Conservation (phyloP, 2,888 invertebrate species). For the Piscicola geometra region DNA sequence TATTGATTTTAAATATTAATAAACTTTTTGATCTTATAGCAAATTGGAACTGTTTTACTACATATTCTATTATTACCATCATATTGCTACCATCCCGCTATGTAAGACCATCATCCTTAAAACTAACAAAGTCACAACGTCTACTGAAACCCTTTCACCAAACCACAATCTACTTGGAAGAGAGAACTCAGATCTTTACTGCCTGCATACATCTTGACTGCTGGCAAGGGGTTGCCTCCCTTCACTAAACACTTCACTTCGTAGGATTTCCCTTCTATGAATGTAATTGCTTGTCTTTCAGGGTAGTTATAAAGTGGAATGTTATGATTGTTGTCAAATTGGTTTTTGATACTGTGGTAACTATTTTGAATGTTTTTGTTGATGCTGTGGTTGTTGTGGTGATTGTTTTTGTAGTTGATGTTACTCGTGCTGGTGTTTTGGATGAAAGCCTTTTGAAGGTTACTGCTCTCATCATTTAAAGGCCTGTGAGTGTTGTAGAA, state of each 20-base stretch:
- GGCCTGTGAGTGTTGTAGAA: neutral
- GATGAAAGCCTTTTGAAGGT: neutral
- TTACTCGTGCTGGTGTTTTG: neutral
- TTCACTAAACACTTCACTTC: constrained; percentile 35
- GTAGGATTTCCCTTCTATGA: constrained; percentile 34
- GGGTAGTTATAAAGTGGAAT: neutral
- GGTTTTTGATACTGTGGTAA: no score
- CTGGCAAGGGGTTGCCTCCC: constrained; percentile 35
- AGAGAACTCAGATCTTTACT: constrained; percentile 30
- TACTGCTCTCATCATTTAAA: neutral
- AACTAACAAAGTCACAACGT: no score
- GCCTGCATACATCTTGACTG: constrained; percentile 33
- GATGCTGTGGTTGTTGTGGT: no score
- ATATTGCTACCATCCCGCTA: no score
- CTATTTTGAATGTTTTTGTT: neutral
- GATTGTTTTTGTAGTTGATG: neutral
- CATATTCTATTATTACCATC: no score
- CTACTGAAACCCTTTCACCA: no score
- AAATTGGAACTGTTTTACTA: no score
- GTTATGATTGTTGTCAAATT: no score
- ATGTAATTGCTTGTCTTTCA: neutral
- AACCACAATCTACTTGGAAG: constrained; percentile 23
- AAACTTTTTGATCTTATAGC: no score
- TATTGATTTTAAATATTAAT: no score
- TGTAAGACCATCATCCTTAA: no score